Base-by-base conservation (phyloP, 1,140 invertebrate genomes). In the Megathymus violae region DNA sequence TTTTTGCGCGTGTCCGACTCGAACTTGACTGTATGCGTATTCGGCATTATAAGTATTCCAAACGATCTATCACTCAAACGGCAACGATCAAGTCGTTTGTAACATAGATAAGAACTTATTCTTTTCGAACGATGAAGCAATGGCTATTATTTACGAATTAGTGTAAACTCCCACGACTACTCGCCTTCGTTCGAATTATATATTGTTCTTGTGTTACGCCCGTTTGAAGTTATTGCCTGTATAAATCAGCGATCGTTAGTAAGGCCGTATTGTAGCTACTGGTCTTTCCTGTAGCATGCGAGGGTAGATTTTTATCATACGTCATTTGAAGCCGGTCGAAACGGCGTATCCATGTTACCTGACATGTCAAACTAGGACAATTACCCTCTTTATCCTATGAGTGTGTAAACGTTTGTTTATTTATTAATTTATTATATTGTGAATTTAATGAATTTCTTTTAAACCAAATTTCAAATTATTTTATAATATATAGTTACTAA, bases 131-230 rank as follows among this genome's bases (percentile, higher is more conserved):
- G 54, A 69, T 74, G 67, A 64, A 58, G 71, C 65, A 72, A 77
- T 40, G 22, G 51, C 58, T 44, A 71, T 75, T 65, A 74, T 76
- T 71, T 66, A 68, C 56, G 54, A 69, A 69, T 74, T 67, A 76
- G 58, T 60, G 31, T 48, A 19, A 34, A 58, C 52, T 77, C 75
- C 64, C 75, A 77, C 75, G 71, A 34, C 44, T 58, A 41, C 54
- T 58, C 14, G 54, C 54, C 40, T 58, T 58, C 54, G 41, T 14
- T 58, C 44, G 25, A 46, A 58, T 44, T 58, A 58, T 58, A 58
- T 58, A 58, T 58, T 56, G 52, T 56, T 56, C 52, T 56, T 13
- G 43, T 44, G 52, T 44, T 56, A 56, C 19, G 40, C 17, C 40
- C 9, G 40, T 56, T 56, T 44, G 41, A 44, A 56, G 40, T 54